A percentile compares a stretch with the other conserved stretches of the same genome.
phyloP scores from a whole-genome alignment of 1,140 invertebrate species.

The Papilio dardanus region DNA sequence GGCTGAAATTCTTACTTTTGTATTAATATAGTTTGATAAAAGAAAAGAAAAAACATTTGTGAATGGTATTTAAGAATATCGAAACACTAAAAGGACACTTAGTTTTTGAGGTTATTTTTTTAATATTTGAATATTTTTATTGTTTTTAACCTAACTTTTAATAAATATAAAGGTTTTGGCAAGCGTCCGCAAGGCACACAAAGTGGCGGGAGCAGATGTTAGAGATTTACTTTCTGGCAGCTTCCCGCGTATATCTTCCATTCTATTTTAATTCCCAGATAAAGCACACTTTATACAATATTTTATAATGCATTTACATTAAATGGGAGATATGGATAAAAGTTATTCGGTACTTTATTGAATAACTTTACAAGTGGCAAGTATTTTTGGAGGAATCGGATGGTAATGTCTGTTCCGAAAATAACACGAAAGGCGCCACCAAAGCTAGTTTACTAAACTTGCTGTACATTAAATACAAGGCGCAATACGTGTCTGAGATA shows the following conservation, averaged over 20 bases:
- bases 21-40: background rate
- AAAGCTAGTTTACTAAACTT: background rate
- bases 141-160: background rate
- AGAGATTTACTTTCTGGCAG: conserved; percentile 13
- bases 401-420: background rate
- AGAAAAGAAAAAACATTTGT: no score
- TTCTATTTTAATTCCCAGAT: conserved; percentile 4
- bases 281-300: background rate
- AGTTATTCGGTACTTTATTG: background rate
- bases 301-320: background rate
- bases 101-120: background rate
- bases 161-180: background rate
- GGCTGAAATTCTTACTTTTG: background rate
- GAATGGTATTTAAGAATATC: no score
- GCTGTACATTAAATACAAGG: no score
- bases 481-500: no score
- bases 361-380: background rate
- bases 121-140: background rate
- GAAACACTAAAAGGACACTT: no score
- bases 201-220: background rate
- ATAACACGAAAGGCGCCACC: background rate
- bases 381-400: background rate
- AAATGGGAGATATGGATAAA: background rate
- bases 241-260: background rate
- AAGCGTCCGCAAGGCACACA: background rate